A percentile compares a stretch with the other conserved stretches of the same genome.
These are phyloP conservation scores for Astreopora myriophthalma DNA, from an alignment of 64 coral and sea anemone species.

Conservation along the genomic window DNA sequence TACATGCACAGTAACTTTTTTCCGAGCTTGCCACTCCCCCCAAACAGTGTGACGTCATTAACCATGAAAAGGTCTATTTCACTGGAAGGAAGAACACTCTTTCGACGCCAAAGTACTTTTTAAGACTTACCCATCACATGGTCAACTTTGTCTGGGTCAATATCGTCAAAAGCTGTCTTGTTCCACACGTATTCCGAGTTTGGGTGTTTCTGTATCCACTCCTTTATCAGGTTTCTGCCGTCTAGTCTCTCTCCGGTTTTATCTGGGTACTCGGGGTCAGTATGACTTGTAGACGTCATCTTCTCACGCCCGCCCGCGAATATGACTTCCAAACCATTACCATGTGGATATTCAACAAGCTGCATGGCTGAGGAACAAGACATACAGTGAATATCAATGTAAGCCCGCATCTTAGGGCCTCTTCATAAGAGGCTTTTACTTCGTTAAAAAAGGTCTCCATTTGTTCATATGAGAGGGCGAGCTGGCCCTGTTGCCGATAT, in stretches of 20 bases:
- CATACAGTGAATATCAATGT: too few relatives aligned
- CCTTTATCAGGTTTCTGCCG: conserved; percentile 73
- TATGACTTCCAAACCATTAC: conserved; percentile 76
- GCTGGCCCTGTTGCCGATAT: too few relatives aligned
- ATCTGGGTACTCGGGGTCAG: conserved; percentile 33
- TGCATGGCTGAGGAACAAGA: conserved; percentile 39
- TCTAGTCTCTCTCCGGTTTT: conserved; percentile 49
- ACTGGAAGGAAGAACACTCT: neutral
- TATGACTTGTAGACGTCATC: conserved; percentile 19
- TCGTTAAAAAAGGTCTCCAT: too few relatives aligned
- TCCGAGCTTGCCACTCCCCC: too few relatives aligned
- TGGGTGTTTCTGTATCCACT: conserved; percentile 50
- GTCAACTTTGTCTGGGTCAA: conserved; percentile 51
- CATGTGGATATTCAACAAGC: conserved; percentile 57
- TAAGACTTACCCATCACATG: conserved; percentile 65
- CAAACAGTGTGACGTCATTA: too few relatives aligned
- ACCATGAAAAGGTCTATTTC: too few relatives aligned
- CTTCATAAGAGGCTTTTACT: too few relatives aligned
- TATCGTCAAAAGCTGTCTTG: conserved; percentile 38
- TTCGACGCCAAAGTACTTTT: neutral
- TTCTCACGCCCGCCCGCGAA: conserved; percentile 61
- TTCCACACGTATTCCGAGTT: conserved; percentile 78
- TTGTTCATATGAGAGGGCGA: too few relatives aligned
- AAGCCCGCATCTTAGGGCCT: too few relatives aligned
- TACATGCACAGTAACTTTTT: too few relatives aligned